phyloP scores from a whole-genome alignment of 2,797 vertebrate species.

The Capromys pilorides region DNA sequence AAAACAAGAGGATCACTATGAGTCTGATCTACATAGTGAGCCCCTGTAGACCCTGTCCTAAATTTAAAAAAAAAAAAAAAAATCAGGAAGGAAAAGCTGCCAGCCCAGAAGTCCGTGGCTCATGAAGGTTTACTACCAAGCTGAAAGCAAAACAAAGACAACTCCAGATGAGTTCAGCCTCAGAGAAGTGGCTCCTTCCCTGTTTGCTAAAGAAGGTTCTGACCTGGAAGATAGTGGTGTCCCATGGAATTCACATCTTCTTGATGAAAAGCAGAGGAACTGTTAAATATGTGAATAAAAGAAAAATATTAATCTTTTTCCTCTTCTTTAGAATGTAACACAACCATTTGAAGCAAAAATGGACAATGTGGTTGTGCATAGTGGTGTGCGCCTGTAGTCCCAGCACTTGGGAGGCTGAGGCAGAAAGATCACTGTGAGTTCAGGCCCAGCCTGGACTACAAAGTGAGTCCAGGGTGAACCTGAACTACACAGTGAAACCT shows the following conservation, averaged over 20 bases:
- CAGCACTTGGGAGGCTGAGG: too few relatives aligned
- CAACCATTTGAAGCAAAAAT: neutral
- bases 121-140: constrained; percentile 11
- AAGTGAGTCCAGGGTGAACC: too few relatives aligned
- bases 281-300: neutral
- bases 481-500: too few relatives aligned
- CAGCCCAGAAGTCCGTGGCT: constrained; percentile 1
- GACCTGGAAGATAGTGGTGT: neutral
- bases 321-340: constrained; percentile 18
- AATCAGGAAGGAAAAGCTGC: neutral
- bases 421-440: too few relatives aligned
- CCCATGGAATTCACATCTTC: neutral
- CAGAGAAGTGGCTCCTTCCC: neutral
- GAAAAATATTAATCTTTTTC: neutral
- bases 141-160: constrained; percentile 40
- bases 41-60: too few relatives aligned
- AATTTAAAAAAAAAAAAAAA: too few relatives aligned
- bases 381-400: too few relatives aligned
- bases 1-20: too few relatives aligned
- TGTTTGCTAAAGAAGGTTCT: neutral
- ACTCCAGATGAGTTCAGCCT: constrained; percentile 43
- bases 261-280: constrained; percentile 10
- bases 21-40: too few relatives aligned
- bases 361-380: neutral
- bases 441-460: too few relatives aligned